Evolutionary conservation across 2,888 invertebrate genomes (phyloP), one percentile per base, ranked within the genome.

Genomic region (Harpalus rubripes): DNA sequence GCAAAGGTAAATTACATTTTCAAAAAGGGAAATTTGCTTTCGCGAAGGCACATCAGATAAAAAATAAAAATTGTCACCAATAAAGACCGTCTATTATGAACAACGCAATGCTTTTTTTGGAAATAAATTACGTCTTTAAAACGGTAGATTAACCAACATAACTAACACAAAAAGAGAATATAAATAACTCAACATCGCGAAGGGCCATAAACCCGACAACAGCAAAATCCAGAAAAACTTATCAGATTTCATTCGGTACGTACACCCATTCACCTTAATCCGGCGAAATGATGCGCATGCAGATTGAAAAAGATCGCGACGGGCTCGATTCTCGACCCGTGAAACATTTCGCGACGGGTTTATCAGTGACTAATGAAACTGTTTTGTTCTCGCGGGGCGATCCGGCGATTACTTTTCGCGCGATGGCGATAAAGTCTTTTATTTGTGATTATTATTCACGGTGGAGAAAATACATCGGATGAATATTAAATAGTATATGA

Each of bases 361-460:
- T 79, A 79, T 79, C 79, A 58, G 52, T 79, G 79, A 79, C 59
- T 79, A 79, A 79, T 79, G 79, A 61, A 79, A 16, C 59, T 79
- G 61, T 79, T 79, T 79, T 79, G 79, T 79, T 79, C 16, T 39
- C 79, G 16, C 6, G 18, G 12, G 32, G 39, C 79, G 79, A 79
- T 59, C 41, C 15, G n/a, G 59, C 61, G 79, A 79, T 79, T 79
- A 79, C 39, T 79, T 61, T 59, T 39, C 44, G 32, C 16, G 65
- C 26, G 26, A 32, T 15, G 15, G 41, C 39, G 68, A 41, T 68
- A 7, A 41, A 44, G 44, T 74, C 72, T 44, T 44, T 74, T 74
- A 74, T 74, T 74, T 44, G 16, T 18, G 72, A 41, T 74, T 61
- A 61, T 59, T 79, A 58, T 79, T 79, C 79, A 41, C 32, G 78